Base-by-base conservation (phyloP, 2,888 invertebrate genomes). In the Allolobophora icterica region DNA sequence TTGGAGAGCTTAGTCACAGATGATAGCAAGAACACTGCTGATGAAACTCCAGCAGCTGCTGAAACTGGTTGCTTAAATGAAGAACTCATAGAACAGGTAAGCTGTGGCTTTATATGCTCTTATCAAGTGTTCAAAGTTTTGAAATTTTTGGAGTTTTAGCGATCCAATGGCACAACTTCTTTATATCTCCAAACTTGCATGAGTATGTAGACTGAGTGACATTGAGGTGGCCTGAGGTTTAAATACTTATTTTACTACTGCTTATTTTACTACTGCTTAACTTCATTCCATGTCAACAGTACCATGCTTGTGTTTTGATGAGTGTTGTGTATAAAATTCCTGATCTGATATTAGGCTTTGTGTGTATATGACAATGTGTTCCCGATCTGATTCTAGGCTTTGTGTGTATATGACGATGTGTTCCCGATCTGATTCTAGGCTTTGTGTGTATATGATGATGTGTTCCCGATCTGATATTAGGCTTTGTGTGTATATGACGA, bases 401-500 rank as follows among this genome's bases (percentile, higher is more conserved):
- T n/a, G n/a, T n/a, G n/a, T n/a, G n/a, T n/a, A n/a, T 45, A 30
- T 11, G 24, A 3, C 24, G 58, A 58, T 30, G 58, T 30, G 58
- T 58, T 58, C 30, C n/a, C n/a, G n/a, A n/a, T n/a, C n/a, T n/a
- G n/a, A n/a, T n/a, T n/a, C n/a, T n/a, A 13, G n/a, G n/a, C n/a
- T n/a, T n/a, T n/a, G 8, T 30, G n/a, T 71, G 17, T 13, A 52
- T 52, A 24, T 13, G 24, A 52, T 13, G 52, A 24, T 52, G 52
- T 52, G 52, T 52, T 52, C 17, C 45, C 45, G 21, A 45, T 38
- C 45, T 33, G 24, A 38, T 38, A 91, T 0, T 91, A 95, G 95
- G 98, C 98, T 89, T 96, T 99, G 92, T 98, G 98, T 40, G 97
- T n/a, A n/a, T n/a, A n/a, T n/a, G n/a, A n/a, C n/a, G n/a, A n/a